Conservation (phyloP, 2,113 vertebrate genomes). For the Eulemur macaco region DNA sequence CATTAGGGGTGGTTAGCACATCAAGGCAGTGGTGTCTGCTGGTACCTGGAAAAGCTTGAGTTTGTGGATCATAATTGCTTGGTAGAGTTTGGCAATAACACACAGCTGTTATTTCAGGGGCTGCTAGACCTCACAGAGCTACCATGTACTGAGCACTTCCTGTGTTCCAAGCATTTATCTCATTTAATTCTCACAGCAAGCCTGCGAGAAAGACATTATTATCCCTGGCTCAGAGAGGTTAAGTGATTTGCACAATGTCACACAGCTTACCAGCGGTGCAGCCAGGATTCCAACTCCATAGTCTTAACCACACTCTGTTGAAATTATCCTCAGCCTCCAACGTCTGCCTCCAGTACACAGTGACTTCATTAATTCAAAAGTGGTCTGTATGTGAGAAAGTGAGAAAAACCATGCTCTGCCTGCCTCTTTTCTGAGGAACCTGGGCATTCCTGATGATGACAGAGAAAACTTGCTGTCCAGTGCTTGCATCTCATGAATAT, state of each 20-base stretch:
- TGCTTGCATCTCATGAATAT: neutral
- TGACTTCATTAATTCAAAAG: neutral
- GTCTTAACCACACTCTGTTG: neutral
- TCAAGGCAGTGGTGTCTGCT: neutral
- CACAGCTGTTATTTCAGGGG: neutral
- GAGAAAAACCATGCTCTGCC: neutral
- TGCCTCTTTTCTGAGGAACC: neutral
- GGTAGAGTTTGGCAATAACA: neutral
- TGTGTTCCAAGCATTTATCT: neutral
- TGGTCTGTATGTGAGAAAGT: neutral
- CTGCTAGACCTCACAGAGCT: neutral
- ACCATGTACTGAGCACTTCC: neutral
- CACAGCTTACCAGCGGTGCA: neutral
- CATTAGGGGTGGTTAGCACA: slow-evolving; percentile 30
- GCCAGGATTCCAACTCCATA: neutral
- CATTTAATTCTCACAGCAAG: neutral
- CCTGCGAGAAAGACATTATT: neutral
- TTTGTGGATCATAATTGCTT: neutral
- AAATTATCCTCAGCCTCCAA: neutral
- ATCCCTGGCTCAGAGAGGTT: neutral
- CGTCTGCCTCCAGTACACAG: neutral
- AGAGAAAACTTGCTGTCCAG: neutral
- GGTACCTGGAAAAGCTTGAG: neutral
- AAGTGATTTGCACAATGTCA: neutral
- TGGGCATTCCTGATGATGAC: neutral